Conservation (phyloP, 2,113 vertebrate genomes). For the Lagopus muta region DNA sequence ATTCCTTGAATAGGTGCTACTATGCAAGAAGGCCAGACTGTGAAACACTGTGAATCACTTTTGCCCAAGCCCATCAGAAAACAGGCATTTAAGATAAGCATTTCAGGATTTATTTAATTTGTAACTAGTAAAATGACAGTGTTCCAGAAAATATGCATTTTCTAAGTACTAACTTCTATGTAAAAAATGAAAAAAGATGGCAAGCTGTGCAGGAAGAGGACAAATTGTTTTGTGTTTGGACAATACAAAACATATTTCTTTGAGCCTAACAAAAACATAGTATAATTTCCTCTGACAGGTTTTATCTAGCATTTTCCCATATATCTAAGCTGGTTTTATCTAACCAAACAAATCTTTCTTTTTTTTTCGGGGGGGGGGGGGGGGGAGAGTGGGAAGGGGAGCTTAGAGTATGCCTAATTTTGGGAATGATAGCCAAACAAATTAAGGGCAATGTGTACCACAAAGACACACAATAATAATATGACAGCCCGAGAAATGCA, state of each 20-base stretch:
- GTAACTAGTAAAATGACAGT: not conserved
- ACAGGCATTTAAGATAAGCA: not conserved
- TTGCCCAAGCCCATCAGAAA: not conserved
- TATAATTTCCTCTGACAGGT: conserved; percentile 45
- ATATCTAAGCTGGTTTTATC: not conserved
- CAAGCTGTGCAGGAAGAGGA: conserved; percentile 48
- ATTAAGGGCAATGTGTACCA: not conserved
- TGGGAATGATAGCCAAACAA: not conserved
- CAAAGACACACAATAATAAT: not conserved
- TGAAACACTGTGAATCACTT: not conserved
- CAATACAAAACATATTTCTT: conserved; percentile 33
- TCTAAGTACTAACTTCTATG: not conserved
- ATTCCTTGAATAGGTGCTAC: not conserved
- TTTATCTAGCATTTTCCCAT: conserved; percentile 59
- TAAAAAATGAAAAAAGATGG: not conserved
- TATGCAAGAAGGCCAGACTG: not conserved
- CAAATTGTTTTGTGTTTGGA: conserved; percentile 30
- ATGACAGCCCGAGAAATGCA: not conserved
- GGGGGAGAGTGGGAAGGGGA: too few relatives aligned
- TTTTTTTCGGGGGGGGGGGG: too few relatives aligned
- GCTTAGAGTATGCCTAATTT: not conserved
- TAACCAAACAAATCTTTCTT: not conserved
- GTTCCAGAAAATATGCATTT: not conserved
- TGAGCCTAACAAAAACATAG: conserved; percentile 33
- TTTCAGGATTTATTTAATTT: conserved; percentile 19